Conservation (phyloP, 2,888 invertebrate species). For the Morpho helenor region DNA sequence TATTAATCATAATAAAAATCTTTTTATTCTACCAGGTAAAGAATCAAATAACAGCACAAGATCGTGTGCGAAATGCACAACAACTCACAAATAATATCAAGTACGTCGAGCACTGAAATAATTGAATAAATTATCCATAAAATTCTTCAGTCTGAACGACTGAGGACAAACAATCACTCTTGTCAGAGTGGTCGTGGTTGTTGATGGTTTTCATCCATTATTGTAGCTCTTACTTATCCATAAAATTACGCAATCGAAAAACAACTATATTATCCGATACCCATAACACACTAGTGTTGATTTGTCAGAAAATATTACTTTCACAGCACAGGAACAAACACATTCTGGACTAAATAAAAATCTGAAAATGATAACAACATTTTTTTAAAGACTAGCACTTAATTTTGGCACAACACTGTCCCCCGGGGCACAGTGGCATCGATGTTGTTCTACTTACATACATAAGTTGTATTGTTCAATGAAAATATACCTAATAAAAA, state of each 20-base stretch:
- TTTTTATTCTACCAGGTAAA: too few relatives aligned
- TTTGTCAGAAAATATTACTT: slow-evolving; percentile 65
- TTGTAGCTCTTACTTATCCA: too few relatives aligned
- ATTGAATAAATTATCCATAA: slow-evolving; percentile 3
- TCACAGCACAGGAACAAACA: slow-evolving; percentile 77
- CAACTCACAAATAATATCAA: too few relatives aligned
- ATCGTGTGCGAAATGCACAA: too few relatives aligned
- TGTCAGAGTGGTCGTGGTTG: too few relatives aligned
- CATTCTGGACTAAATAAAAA: slow-evolving; percentile 78
- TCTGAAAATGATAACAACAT: slow-evolving; percentile 78
- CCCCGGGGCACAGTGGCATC: slow-evolving; percentile 60
- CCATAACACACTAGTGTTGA: slow-evolving; percentile 62
- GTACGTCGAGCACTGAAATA: not conserved
- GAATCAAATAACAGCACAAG: too few relatives aligned
- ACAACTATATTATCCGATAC: slow-evolving; percentile 48
- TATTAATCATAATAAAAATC: too few relatives aligned
- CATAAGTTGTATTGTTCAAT: slow-evolving; percentile 52
- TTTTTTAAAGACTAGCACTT: slow-evolving; percentile 76
- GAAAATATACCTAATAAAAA: slow-evolving; percentile 43
- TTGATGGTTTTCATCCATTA: too few relatives aligned
- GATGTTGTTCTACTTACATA: slow-evolving; percentile 67
- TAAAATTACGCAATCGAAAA: slow-evolving; percentile 2
- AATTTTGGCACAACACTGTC: slow-evolving; percentile 77
- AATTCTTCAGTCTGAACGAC: too few relatives aligned
- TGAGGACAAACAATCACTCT: too few relatives aligned